These are phyloP conservation scores for Sebastes matsubarae DNA, from an alignment of 2,797 vertebrate genomes.

Conservation along the genomic window DNA sequence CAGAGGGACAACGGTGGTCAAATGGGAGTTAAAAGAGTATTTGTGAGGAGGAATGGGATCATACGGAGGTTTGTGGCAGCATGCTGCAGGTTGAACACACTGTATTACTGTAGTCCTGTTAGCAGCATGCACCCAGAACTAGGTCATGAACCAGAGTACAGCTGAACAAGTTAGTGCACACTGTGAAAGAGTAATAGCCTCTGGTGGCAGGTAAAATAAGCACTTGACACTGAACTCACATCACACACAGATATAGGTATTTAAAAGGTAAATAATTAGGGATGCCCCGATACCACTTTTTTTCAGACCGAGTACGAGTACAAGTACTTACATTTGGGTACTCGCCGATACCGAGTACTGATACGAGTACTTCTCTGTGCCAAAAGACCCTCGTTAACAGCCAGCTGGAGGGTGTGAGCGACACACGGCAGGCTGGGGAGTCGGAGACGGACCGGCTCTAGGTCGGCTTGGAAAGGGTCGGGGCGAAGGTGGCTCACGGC, in stretches of 20 bases:
- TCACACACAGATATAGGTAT: background rate
- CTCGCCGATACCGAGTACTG: too few relatives aligned
- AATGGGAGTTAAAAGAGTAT: background rate
- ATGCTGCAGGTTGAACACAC: constrained; percentile 13
- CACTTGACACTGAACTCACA: background rate
- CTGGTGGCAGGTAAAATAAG: background rate
- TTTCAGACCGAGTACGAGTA: too few relatives aligned
- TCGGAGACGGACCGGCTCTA: too few relatives aligned
- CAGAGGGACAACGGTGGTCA: background rate
- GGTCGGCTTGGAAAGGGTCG: too few relatives aligned
- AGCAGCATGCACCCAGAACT: constrained; percentile 18
- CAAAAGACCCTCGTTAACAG: too few relatives aligned
- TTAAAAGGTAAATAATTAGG: background rate
- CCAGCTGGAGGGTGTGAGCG: too few relatives aligned
- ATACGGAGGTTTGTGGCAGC: background rate
- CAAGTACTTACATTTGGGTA: too few relatives aligned
- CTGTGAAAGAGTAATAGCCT: background rate
- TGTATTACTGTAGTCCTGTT: background rate
- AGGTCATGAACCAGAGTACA: constrained; percentile 26
- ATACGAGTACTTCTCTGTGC: too few relatives aligned
- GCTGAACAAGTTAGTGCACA: constrained; percentile 30
- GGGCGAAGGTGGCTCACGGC: too few relatives aligned
- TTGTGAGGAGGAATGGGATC: background rate
- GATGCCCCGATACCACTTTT: too few relatives aligned
- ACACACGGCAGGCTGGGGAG: too few relatives aligned